Conservation (phyloP, 1,140 invertebrate genomes). For the Zaprionus lachaisei region DNA sequence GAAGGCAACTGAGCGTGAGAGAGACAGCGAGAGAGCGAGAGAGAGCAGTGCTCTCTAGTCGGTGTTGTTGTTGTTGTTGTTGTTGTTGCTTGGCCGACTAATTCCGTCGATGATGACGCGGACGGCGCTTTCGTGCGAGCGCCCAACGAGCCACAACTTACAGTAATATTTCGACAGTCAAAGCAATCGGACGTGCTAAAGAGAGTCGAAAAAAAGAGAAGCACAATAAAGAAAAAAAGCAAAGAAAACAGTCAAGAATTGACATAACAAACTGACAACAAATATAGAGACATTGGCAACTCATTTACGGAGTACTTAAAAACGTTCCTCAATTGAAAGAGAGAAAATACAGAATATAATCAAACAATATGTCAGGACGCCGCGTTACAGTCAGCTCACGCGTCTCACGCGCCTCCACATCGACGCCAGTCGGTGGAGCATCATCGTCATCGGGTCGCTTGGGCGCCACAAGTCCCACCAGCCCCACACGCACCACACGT, state of each 20-base stretch:
- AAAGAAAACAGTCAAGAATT: conserved; percentile 5
- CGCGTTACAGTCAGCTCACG: conserved; percentile 76
- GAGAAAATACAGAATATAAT: conserved; percentile 25
- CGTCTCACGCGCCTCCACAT: conserved; percentile 77
- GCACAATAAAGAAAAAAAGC: background rate
- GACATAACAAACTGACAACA: conserved; percentile 11
- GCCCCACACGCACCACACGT: conserved; percentile 94
- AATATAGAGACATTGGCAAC: conserved; percentile 10
- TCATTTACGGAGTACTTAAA: conserved; percentile 59
- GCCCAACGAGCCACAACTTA: conserved; percentile 45
- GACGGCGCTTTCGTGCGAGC: conserved; percentile 45
- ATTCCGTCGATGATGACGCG: conserved; percentile 78
- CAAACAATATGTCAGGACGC: conserved; percentile 70
- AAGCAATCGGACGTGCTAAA: conserved; percentile 61
- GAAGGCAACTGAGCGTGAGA: conserved; percentile 1
- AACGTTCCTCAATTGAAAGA: conserved; percentile 40
- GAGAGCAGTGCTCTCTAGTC: background rate
- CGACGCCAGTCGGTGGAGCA: conserved; percentile 71
- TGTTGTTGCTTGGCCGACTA: conserved; percentile 47
- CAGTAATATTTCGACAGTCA: conserved; percentile 70
- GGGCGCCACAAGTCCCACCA: conserved; percentile 84
- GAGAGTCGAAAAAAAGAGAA: conserved; percentile 5
- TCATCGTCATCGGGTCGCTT: conserved; percentile 54
- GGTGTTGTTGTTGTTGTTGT: conserved; percentile 22
- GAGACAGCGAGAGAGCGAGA: conserved; percentile 3